Evolutionary conservation across 2,113 vertebrate genomes (phyloP), one percentile per base, ranked within the genome.

Genomic region (Neopipo cinnamomea): DNA sequence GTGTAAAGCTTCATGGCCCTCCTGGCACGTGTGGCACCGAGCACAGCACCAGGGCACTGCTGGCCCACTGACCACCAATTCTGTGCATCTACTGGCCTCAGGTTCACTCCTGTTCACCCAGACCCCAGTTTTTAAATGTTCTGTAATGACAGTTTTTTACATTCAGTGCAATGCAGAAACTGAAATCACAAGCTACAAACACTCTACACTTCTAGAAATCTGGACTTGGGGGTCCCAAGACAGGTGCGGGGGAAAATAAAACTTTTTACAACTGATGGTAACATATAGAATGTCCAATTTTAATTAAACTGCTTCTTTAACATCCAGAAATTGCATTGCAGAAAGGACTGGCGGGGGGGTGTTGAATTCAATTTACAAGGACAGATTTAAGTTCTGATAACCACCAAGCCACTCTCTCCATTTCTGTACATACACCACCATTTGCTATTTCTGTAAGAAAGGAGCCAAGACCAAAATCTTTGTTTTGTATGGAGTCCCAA

Each of bases 11-110:
- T 33, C 35, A 4, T 1, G 2, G 33, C 28, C 9, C 71, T 41
- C 31, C 77, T 0, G 1, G 24, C 47, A 6, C 0, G 2, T 9
- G n/a, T 2, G 37, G 72, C 81, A 62, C 18, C 33, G 15, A 16
- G 19, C 24, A 8, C 24, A 24, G 25, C 2, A 0, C 9, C 12
- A 25, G 50, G 67, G 37, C 37, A 6, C 55, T 58, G 61, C 33
- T 18, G 74, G 39, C 83, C n/a, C 61, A 9, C 0, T 39, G 37
- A 20, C 15, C 53, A 67, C 8, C 39, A 8, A 7, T 23, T 12
- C 74, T 8, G 0, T 11, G 78, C 24, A 11, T 8, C 47, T 7
- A 3, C 35, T 3, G 4, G 71, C 62, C 67, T 37, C 37, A 37
- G 55, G 67, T 18, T 44, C 66, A 18, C 12, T 12, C 9, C 41